Evolutionary conservation across 1,140 invertebrate genomes (phyloP), one percentile per base, ranked within the genome.

Genomic region (Notospermus geniculatus): DNA sequence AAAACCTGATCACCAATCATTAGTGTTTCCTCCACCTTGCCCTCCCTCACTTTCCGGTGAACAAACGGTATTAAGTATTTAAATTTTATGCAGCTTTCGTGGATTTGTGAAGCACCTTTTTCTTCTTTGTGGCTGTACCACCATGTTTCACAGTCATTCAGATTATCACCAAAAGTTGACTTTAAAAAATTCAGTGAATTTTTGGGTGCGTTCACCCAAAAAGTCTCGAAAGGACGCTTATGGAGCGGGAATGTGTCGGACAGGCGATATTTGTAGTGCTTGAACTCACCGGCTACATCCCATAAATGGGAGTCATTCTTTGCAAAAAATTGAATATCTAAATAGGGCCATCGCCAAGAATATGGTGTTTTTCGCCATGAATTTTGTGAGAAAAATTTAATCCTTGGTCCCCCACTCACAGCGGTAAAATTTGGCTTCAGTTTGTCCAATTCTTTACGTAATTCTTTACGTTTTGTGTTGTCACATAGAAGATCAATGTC

Each of bases 271-370:
- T 57, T 43, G 27, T 39, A 19, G 28, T 52, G 28, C 28, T 63
- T 68, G 32, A 55, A 55, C 1, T 46, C 36, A 9, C 29, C n/a
- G 15, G 60, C 55, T 0, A 65, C 29, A 28, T 64, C 59, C 62
- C 60, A 69, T 5, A 71, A 17, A 29, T 68, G 60, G 0, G 57
- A 62, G 17, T 29, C 46, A 54, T 69, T 62, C 7, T 68, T 66
- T 15, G 32, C 43, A 54, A 59, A 71, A 28, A 67, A 64, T 29
- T 64, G 67, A 13, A 70, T 52, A 39, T 70, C 70, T 7, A 71
- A 43, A 57, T 65, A 71, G 9, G 70, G 70, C 64, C 64, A 53
- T 29, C 62, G 15, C 50, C 28, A 45, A 28, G 27, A 30, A 56
- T 63, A 36, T 36, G 4, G 32, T 15, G 32, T 36, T 15, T 36